Percentiles rank a stretch among this genome's conserved stretches.
These are phyloP conservation scores for Palloptera scutellata DNA, from an alignment of 2,888 invertebrate species.

Conservation along the genomic window DNA sequence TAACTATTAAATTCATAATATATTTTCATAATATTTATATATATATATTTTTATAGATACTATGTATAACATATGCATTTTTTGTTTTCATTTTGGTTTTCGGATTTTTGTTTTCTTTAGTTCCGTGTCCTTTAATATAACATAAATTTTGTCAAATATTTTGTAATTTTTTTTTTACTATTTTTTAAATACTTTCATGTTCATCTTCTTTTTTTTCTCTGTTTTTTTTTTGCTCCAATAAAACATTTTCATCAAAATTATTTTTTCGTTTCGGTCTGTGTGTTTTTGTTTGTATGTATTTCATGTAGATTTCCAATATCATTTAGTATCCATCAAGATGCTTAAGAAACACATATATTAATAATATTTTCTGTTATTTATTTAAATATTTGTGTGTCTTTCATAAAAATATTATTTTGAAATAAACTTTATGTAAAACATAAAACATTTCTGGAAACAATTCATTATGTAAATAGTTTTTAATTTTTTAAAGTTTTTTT, in stretches of 20 bases:
- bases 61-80: constrained; percentile 50
- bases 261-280: no score
- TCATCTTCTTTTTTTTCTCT: constrained; percentile 25
- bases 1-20: constrained; percentile 56
- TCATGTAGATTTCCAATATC: neutral
- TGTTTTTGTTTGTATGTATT: no score
- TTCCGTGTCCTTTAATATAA: constrained; percentile 23
- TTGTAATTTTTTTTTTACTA: constrained; percentile 21
- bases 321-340: constrained; percentile 43
- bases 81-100: constrained; percentile 17
- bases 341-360: constrained; percentile 12
- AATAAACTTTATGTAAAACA: no score
- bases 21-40: constrained; percentile 39
- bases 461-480: neutral
- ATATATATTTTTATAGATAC: constrained; percentile 39
- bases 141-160: neutral
- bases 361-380: neutral
- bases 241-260: no score
- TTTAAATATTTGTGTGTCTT: neutral
- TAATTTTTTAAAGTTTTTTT: constrained; percentile 11
- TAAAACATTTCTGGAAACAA: no score
- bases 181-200: constrained; percentile 36
- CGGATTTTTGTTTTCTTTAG: constrained; percentile 31
- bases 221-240: constrained; percentile 27
- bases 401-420: neutral